These are phyloP conservation scores for Geococcyx californianus DNA, from an alignment of 2,113 vertebrate species.

Conservation along the genomic window DNA sequence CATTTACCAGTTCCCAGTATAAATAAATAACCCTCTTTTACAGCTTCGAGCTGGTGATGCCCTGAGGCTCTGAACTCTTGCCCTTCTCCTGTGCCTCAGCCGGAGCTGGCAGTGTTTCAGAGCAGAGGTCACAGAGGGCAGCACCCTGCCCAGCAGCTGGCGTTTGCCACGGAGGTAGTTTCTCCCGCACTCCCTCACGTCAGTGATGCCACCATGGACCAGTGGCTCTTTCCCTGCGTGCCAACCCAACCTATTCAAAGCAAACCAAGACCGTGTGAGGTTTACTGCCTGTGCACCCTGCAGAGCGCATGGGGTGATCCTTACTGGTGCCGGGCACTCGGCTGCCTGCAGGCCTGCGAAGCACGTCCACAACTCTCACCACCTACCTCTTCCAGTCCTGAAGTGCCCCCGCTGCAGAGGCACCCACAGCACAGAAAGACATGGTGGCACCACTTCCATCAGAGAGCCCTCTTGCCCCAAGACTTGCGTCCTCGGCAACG, in stretches of 20 bases:
- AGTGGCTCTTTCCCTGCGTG: background rate
- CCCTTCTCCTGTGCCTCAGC: fast-evolving
- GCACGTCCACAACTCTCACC: background rate
- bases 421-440: background rate
- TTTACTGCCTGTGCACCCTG: background rate
- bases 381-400: background rate
- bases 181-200: background rate
- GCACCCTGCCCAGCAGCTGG: background rate
- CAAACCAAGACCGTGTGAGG: background rate
- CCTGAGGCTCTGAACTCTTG: background rate
- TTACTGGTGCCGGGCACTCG: no score
- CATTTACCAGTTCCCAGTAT: background rate
- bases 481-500: background rate
- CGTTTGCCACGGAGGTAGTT: background rate
- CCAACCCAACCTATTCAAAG: background rate
- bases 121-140: background rate
- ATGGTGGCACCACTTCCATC: background rate
- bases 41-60: background rate
- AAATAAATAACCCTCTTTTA: background rate
- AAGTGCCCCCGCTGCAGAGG: background rate
- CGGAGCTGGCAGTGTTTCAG: background rate
- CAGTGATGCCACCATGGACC: background rate
- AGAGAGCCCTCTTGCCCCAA: background rate
- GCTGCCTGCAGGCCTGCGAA: background rate
- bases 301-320: no score